Conservation (phyloP, 2,797 vertebrate species). For the Sebastes wilsoni region DNA sequence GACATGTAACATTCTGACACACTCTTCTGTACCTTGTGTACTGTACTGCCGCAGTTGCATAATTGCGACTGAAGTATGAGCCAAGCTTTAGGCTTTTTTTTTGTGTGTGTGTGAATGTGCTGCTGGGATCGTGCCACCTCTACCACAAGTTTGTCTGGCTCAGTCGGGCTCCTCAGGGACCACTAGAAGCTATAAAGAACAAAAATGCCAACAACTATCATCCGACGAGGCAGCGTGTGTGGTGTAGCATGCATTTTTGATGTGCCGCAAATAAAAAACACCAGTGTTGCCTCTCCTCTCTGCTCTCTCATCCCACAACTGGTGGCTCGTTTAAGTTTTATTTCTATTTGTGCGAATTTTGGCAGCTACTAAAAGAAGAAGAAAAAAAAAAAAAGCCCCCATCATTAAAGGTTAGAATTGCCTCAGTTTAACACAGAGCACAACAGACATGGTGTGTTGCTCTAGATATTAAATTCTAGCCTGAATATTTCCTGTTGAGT, state of each 20-base stretch:
- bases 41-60: conserved; percentile 29
- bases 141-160: conserved; percentile 54
- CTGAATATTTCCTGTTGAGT: conserved; percentile 25
- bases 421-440: conserved; percentile 57
- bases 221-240: conserved; percentile 65
- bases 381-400: conserved; percentile 8
- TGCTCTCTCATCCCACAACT: conserved; percentile 36
- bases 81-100: not conserved
- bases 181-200: conserved; percentile 76
- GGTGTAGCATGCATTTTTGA: conserved; percentile 80
- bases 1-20: not conserved
- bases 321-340: conserved; percentile 58
- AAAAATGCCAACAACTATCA: conserved; percentile 72
- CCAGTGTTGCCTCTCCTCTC: conserved; percentile 32
- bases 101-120: conserved; percentile 14
- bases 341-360: conserved; percentile 64
- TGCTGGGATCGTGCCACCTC: conserved; percentile 62
- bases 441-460: conserved; percentile 35
- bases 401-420: conserved; percentile 62
- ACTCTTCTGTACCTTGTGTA: not conserved
- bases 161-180: conserved; percentile 66
- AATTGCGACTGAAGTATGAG: conserved; percentile 33
- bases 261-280: conserved; percentile 76
- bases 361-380: conserved; percentile 42
- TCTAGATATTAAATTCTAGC: conserved; percentile 49